A percentile compares a stretch with the other conserved stretches of the same genome.
Evolutionary conservation across 2,797 vertebrate genomes (phyloP).

Genomic region (Thalassophryne amazonica): DNA sequence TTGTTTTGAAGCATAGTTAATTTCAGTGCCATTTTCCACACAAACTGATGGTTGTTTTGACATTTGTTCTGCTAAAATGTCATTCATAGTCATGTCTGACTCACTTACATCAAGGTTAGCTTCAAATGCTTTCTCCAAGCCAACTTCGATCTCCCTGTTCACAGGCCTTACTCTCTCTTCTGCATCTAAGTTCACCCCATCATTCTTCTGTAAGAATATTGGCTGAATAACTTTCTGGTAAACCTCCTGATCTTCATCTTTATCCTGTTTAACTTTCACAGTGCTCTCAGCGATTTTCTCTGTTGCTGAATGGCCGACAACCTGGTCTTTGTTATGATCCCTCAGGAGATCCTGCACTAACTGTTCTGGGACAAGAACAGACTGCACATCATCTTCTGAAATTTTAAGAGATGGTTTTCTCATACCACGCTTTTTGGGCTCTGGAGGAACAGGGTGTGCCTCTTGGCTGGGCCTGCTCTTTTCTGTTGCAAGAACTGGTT

Average conservation of each 20-base stretch:
- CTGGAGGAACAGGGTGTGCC: constrained; percentile 64
- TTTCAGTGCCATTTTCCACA: constrained; percentile 1
- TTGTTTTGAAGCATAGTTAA: constrained; percentile 17
- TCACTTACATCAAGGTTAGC: constrained; percentile 7
- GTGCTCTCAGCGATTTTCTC: constrained; percentile 8
- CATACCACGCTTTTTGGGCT: constrained; percentile 82
- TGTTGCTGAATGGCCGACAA: background rate
- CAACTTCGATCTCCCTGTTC: constrained; percentile 5
- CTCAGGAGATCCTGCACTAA: constrained; percentile 1
- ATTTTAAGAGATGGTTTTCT: constrained; percentile 83
- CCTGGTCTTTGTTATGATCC: constrained; percentile 10
- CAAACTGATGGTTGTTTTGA: constrained; percentile 1
- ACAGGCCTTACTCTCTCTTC: constrained; percentile 1
- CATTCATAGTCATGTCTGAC: constrained; percentile 7
- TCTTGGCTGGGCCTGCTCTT: constrained; percentile 49
- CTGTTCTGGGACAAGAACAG: constrained; percentile 17
- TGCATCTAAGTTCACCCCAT: background rate
- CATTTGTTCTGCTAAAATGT: constrained; percentile 11
- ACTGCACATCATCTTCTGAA: constrained; percentile 54
- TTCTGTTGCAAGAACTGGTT: constrained; percentile 12
- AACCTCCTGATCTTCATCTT: constrained; percentile 12
- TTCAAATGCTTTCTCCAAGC: constrained; percentile 2
- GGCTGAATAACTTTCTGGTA: background rate
- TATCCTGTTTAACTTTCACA: constrained; percentile 8
- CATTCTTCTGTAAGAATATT: constrained; percentile 6